These are phyloP conservation scores for Notarius quadriscutis DNA, from an alignment of 2,113 vertebrate genomes.

Conservation along the genomic window DNA sequence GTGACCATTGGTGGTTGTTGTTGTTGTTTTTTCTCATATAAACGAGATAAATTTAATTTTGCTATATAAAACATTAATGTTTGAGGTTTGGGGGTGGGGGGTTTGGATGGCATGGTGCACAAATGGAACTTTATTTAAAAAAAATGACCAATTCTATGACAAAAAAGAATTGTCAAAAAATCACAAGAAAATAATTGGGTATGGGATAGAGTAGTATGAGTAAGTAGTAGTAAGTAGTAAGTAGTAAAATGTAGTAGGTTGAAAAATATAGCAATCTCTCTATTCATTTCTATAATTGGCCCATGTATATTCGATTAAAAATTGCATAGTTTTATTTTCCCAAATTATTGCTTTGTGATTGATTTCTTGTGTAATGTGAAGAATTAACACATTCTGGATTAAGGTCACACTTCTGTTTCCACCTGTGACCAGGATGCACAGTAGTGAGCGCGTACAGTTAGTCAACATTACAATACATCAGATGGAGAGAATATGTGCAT, in stretches of 20 bases:
- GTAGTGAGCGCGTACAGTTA: conserved; percentile 58
- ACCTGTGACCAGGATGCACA: conserved; percentile 57
- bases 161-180: conserved; percentile 65
- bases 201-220: conserved; percentile 74
- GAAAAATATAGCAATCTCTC: conserved; percentile 89
- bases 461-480: conserved; percentile 69
- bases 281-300: conserved; percentile 85
- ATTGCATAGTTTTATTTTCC: conserved; percentile 87
- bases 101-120: conserved; percentile 88
- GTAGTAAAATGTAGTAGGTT: conserved; percentile 88
- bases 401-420: conserved; percentile 66
- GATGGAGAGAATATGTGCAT: conserved; percentile 64
- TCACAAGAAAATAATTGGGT: conserved; percentile 91
- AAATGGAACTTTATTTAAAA: conserved; percentile 86
- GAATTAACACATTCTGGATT: conserved; percentile 74
- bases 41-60: conserved; percentile 83
- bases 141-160: conserved; percentile 88
- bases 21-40: conserved; percentile 73
- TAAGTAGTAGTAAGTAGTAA: conserved; percentile 57
- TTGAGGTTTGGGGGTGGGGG: conserved; percentile 53
- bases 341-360: conserved; percentile 92
- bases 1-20: background rate
- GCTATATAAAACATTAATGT: conserved; percentile 83
- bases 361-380: conserved; percentile 79
- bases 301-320: conserved; percentile 83